A percentile compares a stretch with the other conserved stretches of the same genome.
Evolutionary conservation across 1,140 invertebrate species (phyloP).

Genomic region (Cheumatopsyche charites): DNA sequence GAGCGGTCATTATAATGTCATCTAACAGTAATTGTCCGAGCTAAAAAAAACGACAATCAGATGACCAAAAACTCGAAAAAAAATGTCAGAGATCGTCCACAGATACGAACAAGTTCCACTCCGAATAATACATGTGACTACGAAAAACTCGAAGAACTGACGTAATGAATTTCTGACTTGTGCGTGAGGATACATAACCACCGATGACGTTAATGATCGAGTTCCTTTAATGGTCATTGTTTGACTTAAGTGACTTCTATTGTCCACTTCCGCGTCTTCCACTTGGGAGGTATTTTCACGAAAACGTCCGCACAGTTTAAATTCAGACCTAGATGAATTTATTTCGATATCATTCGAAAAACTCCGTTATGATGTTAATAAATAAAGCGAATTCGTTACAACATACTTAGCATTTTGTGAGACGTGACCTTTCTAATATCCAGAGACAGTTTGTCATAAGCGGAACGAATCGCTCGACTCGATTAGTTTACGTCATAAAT

Average conservation of each 20-base stretch:
- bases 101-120: background rate
- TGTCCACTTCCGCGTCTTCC: constrained; percentile 35
- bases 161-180: constrained; percentile 35
- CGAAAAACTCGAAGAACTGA: background rate
- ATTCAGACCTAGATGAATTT: no score
- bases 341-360: no score
- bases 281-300: constrained; percentile 33
- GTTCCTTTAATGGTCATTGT: constrained; percentile 38
- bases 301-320: no score
- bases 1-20: constrained; percentile 46
- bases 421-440: no score
- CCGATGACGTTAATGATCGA: constrained; percentile 28
- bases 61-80: constrained; percentile 17
- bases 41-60: no score
- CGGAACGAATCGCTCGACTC: no score
- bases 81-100: no score
- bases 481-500: no score
- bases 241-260: constrained; percentile 38
- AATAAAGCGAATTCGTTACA: no score
- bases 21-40: constrained; percentile 26
- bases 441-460: no score
- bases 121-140: background rate
- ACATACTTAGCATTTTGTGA: no score
- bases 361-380: no score
- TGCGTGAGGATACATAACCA: constrained; percentile 20